These are phyloP conservation scores for Helicoverpa armigera DNA, from an alignment of 1,140 invertebrate species.

Conservation along the genomic window DNA sequence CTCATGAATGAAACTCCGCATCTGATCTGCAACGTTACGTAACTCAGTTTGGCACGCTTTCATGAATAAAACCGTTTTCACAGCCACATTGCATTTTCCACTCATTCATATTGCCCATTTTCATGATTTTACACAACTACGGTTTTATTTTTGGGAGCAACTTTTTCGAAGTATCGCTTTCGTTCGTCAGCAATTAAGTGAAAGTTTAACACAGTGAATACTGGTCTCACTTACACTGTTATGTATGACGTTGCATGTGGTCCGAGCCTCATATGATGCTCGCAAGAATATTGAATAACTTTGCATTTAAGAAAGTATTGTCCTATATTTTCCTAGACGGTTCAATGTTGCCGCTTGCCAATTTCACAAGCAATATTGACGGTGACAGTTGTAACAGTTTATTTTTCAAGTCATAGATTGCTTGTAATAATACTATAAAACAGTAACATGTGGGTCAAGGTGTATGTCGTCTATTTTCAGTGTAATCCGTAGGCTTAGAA, in stretches of 20 bases:
- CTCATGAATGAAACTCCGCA: slow-evolving; percentile 66
- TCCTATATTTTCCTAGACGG: neutral
- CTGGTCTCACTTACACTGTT: slow-evolving; percentile 13
- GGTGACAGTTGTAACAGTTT: neutral
- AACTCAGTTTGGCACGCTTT: slow-evolving; percentile 68
- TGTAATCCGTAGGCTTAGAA: slow-evolving; percentile 38
- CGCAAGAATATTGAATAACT: slow-evolving; percentile 19
- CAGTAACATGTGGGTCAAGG: slow-evolving; percentile 33
- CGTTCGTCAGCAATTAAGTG: slow-evolving; percentile 34
- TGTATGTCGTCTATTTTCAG: slow-evolving; percentile 34
- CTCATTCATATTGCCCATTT: slow-evolving; percentile 47
- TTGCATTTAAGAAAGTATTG: neutral
- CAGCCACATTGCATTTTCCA: slow-evolving; percentile 35
- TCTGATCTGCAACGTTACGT: slow-evolving; percentile 76
- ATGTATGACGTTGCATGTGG: slow-evolving; percentile 25
- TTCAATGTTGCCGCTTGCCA: neutral
- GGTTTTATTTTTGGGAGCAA: neutral
- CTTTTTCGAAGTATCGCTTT: slow-evolving; percentile 21
- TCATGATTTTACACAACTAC: slow-evolving; percentile 38
- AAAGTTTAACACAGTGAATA: slow-evolving; percentile 18
- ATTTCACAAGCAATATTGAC: neutral
- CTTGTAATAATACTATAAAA: slow-evolving; percentile 12
- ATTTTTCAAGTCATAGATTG: neutral
- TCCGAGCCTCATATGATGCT: neutral
- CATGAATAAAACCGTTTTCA: slow-evolving; percentile 46